Conservation (phyloP, 2,113 vertebrate species). For the Datnioides undecimradiatus region DNA sequence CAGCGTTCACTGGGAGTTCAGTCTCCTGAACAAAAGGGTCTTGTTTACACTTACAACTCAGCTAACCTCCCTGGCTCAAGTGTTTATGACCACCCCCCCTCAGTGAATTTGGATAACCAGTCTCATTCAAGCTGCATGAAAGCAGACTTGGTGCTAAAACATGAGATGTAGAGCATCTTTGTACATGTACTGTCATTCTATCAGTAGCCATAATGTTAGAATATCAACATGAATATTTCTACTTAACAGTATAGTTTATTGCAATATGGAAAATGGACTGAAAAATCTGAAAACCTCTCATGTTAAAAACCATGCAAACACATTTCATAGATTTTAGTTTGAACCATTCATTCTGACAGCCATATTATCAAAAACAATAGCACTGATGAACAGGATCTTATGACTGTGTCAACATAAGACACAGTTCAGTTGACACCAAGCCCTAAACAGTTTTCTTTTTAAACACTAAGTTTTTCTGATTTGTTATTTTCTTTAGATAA, state of each 20-base stretch:
- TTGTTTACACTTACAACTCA: constrained; percentile 65
- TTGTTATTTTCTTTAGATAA: not conserved
- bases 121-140: constrained; percentile 16
- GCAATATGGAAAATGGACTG: too few relatives aligned
- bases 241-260: too few relatives aligned
- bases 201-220: too few relatives aligned
- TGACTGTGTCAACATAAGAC: not conserved
- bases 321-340: too few relatives aligned
- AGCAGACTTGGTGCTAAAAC: too few relatives aligned
- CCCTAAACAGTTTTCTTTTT: not conserved
- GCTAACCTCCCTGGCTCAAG: constrained; percentile 42
- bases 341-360: not conserved
- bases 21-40: constrained; percentile 65
- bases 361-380: not conserved
- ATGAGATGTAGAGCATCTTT: too few relatives aligned
- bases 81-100: constrained; percentile 28
- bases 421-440: not conserved
- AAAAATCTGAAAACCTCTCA: too few relatives aligned
- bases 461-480: not conserved
- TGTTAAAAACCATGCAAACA: too few relatives aligned
- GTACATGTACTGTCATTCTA: too few relatives aligned
- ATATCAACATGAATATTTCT: too few relatives aligned
- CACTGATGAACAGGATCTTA: not conserved
- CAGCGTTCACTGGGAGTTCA: constrained; percentile 72
- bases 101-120: constrained; percentile 36